Percentiles rank a stretch among this genome's conserved stretches.
Conservation (phyloP, 2,113 vertebrate species). For the Tupaia tana region DNA sequence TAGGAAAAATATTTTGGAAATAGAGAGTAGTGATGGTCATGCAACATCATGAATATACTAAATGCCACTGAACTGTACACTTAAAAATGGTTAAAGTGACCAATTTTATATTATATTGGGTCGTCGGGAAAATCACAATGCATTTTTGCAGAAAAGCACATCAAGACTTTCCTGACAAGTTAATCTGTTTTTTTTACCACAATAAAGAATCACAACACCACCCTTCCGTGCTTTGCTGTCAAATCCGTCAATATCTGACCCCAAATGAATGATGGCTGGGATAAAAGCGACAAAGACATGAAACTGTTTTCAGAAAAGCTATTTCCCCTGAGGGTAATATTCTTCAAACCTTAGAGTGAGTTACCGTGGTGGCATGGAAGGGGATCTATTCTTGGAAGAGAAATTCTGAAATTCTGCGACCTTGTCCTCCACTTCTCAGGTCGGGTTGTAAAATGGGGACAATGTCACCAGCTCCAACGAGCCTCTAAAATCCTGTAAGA, state of each 20-base stretch:
- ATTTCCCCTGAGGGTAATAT: background rate
- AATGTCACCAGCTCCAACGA: background rate
- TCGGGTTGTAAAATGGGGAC: slow-evolving; percentile 32
- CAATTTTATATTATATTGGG: background rate
- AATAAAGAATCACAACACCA: background rate
- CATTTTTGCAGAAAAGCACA: no score
- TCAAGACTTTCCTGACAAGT: no score
- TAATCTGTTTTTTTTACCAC: background rate
- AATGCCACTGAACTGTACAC: background rate
- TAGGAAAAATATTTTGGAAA: background rate
- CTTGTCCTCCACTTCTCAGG: slow-evolving; percentile 38
- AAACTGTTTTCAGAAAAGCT: background rate
- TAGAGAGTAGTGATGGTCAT: background rate
- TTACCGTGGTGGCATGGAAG: background rate
- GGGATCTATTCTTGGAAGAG: background rate
- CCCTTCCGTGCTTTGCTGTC: background rate
- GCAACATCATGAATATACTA: background rate
- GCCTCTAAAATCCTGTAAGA: background rate
- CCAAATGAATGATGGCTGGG: background rate
- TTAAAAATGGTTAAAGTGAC: background rate
- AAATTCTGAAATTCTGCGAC: slow-evolving; percentile 57
- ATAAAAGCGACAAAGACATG: slow-evolving; percentile 29
- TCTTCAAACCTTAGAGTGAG: slow-evolving; percentile 32
- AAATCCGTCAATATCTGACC: background rate
- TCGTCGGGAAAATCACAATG: no score